A percentile compares a stretch with the other conserved stretches of the same genome.
Evolutionary conservation across 2,797 vertebrate species (phyloP).

Genomic region (Glyptemys insculpta): DNA sequence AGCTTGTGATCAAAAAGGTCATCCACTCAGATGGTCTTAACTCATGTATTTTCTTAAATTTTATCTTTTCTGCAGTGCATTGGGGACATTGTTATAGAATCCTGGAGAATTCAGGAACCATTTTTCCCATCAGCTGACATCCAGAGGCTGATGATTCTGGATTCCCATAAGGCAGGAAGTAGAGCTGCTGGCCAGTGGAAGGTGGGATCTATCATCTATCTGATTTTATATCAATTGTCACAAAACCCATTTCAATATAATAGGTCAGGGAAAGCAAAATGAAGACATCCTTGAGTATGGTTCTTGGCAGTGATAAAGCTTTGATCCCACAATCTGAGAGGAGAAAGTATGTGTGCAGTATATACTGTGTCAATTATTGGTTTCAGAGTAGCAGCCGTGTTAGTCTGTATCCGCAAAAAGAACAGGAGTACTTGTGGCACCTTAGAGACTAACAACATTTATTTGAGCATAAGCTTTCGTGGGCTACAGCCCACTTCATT

Average conservation of each 20-base stretch:
- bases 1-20: neutral
- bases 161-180: neutral
- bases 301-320: neutral
- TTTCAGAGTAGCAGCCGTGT: no score
- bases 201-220: neutral
- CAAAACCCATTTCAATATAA: neutral
- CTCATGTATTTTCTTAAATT: neutral
- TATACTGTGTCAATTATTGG: neutral
- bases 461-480: no score
- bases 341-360: neutral
- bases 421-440: no score
- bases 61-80: neutral
- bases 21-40: neutral
- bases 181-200: neutral
- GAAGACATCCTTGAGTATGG: neutral
- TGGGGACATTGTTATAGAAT: neutral
- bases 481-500: no score
- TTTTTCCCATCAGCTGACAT: neutral
- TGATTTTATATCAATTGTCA: neutral
- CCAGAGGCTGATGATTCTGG: accelerated
- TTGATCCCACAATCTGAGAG: neutral
- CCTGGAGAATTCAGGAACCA: accelerated
- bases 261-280: neutral
- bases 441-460: no score
- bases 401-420: no score